Percentiles rank a stretch among this genome's conserved stretches.
Evolutionary conservation across 1,140 invertebrate species (phyloP).

Genomic region (Lepidurus packardi): DNA sequence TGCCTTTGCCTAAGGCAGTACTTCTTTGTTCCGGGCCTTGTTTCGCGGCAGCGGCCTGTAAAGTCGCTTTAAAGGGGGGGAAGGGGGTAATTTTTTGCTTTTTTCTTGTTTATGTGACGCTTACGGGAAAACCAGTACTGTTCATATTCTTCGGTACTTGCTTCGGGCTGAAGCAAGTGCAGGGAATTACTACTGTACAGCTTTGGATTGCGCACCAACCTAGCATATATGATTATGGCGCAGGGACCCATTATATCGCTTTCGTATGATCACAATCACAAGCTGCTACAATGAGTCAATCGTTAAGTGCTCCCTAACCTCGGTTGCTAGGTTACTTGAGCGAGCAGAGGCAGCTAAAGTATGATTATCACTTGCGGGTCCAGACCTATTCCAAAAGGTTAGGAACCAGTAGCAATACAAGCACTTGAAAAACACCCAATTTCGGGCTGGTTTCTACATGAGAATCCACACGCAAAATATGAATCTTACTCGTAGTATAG

Average conservation of each 20-base stretch:
- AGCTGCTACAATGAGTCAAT: background rate
- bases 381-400: background rate
- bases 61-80: background rate
- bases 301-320: background rate
- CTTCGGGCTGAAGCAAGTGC: background rate
- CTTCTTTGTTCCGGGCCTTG: background rate
- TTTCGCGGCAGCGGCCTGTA: background rate
- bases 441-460: too few relatives aligned
- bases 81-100: background rate
- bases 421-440: too few relatives aligned
- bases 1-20: background rate
- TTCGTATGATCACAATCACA: background rate
- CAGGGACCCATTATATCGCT: background rate
- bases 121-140: background rate
- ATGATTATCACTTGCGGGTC: constrained; percentile 1
- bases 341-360: background rate
- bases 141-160: background rate
- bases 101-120: background rate
- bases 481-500: background rate
- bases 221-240: background rate
- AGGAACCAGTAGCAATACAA: too few relatives aligned
- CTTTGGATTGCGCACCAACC: background rate
- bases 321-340: constrained; percentile 11
- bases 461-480: too few relatives aligned
- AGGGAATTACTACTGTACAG: background rate